Conservation (phyloP, 2,113 vertebrate genomes). For the Peromyscus maniculatus region DNA sequence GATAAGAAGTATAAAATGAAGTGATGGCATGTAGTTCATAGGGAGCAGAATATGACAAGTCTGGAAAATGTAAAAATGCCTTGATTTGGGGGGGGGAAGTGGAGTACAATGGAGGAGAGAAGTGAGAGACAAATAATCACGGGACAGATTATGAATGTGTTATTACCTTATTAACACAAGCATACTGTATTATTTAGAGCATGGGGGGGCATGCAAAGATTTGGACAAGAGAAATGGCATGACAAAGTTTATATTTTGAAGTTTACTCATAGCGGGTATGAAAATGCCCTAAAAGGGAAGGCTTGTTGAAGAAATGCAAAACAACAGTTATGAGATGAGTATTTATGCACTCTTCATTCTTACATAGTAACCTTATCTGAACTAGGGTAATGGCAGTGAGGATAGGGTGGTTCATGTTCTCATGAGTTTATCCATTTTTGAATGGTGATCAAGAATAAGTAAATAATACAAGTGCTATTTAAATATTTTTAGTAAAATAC, state of each 20-base stretch:
- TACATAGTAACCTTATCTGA: slow-evolving; percentile 2
- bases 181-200: not conserved
- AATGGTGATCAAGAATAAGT: not conserved
- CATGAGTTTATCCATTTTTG: not conserved
- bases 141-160: not conserved
- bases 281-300: not conserved
- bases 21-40: not conserved
- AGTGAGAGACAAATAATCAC: not conserved
- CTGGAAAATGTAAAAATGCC: not conserved
- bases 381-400: not conserved
- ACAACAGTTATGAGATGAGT: not conserved
- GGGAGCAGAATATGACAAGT: not conserved
- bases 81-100: not conserved
- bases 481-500: not conserved
- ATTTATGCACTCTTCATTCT: not conserved
- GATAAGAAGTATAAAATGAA: not conserved
- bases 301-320: not conserved
- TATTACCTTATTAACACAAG: not conserved
- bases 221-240: not conserved
- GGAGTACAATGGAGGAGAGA: not conserved
- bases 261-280: not conserved
- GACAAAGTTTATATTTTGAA: not conserved
- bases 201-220: not conserved
- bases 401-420: not conserved
- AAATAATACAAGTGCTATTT: not conserved